Conservation (phyloP, 2,113 vertebrate species). For the Cinclus cinclus region DNA sequence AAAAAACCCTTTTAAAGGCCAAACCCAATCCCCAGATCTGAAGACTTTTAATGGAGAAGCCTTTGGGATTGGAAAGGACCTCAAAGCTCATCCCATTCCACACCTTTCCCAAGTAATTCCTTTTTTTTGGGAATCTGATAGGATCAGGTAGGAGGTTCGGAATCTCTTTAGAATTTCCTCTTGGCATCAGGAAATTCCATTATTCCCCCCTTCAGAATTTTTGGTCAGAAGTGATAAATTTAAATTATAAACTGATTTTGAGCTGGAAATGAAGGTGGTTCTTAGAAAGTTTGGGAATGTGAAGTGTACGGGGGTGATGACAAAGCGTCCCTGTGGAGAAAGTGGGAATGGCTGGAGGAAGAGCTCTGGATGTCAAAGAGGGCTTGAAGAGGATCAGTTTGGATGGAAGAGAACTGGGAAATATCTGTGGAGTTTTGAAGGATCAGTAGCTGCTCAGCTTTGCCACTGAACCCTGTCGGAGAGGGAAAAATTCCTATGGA, state of each 20-base stretch:
- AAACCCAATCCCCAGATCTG: background rate
- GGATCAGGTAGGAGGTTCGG: fast-evolving
- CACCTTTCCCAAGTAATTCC: background rate
- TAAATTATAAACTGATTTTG: background rate
- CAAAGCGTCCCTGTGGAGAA: background rate
- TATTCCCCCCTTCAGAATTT: background rate
- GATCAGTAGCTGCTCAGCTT: background rate
- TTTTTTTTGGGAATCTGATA: background rate
- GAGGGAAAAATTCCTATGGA: background rate
- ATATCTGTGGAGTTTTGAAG: background rate
- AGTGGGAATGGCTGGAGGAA: background rate
- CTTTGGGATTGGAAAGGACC: background rate
- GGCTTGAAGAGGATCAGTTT: background rate
- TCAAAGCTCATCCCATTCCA: background rate
- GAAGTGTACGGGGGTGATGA: background rate
- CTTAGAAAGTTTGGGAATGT: background rate
- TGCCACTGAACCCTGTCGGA: fast-evolving
- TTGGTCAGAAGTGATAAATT: background rate
- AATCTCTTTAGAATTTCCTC: background rate
- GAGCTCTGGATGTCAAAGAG: background rate
- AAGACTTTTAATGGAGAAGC: background rate
- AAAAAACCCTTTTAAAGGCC: background rate
- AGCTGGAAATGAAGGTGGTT: background rate
- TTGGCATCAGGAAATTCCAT: background rate
- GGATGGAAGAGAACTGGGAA: background rate